These are phyloP conservation scores for Automeris io DNA, from an alignment of 2,888 invertebrate species.

Conservation along the genomic window DNA sequence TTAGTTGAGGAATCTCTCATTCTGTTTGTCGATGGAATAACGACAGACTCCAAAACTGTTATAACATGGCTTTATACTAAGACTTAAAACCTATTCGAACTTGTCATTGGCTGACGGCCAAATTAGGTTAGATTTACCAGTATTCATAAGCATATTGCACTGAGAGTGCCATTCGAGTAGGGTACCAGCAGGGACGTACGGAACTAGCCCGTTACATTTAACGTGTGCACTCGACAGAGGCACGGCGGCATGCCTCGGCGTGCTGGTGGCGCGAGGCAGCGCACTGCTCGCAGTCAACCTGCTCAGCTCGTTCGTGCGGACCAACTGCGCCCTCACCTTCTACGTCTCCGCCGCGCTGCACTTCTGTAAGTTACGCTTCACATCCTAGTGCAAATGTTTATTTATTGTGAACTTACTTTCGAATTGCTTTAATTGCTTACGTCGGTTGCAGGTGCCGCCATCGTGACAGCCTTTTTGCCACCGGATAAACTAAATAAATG, in stretches of 20 bases:
- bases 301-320: conserved; percentile 32
- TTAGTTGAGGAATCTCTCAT: too few relatives aligned
- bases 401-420: background rate
- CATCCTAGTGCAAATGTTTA: background rate
- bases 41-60: too few relatives aligned
- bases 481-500: too few relatives aligned
- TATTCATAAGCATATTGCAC: background rate
- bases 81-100: too few relatives aligned
- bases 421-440: background rate
- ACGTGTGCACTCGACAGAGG: too few relatives aligned
- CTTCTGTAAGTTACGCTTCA: conserved; percentile 29
- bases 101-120: background rate
- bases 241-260: conserved; percentile 38
- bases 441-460: background rate
- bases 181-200: too few relatives aligned
- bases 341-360: conserved; percentile 25
- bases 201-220: too few relatives aligned
- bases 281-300: conserved; percentile 32
- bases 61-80: too few relatives aligned
- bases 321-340: conserved; percentile 32
- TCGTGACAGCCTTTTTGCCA: background rate
- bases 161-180: background rate
- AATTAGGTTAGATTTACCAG: too few relatives aligned
- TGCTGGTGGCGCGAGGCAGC: conserved; percentile 39
- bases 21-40: too few relatives aligned